phyloP scores from a whole-genome alignment of 2,888 invertebrate species.

The Serripes groenlandicus region DNA sequence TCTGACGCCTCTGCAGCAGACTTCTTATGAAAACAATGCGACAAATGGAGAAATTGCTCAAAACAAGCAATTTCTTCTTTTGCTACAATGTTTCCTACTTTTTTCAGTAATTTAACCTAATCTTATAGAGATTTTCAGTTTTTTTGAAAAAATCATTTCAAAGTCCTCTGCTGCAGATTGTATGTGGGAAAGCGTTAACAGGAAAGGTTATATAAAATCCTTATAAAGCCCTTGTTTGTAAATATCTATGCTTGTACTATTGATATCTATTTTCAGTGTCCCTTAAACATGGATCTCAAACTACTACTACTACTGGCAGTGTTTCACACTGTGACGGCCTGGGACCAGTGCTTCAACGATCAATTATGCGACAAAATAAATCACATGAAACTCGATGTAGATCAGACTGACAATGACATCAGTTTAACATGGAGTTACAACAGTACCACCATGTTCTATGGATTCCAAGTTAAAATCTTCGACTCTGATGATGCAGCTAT shows the following conservation, averaged over 20 bases:
- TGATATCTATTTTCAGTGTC: no score
- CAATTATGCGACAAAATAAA: neutral
- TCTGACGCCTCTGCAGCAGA: neutral
- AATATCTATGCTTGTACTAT: no score
- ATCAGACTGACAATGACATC: neutral
- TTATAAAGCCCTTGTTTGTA: no score
- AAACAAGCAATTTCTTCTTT: neutral
- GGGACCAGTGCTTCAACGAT: neutral
- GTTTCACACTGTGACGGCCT: neutral
- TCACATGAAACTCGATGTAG: neutral
- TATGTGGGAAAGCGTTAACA: no score
- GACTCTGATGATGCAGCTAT: conserved; percentile 4
- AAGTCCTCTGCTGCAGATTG: no score
- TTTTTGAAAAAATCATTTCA: no score
- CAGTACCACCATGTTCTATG: conserved; percentile 29
- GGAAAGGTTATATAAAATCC: no score
- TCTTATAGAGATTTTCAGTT: no score
- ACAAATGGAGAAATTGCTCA: neutral
- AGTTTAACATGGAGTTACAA: conserved; percentile 52
- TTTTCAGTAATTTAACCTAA: no score
- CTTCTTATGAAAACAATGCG: neutral
- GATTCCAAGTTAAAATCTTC: conserved; percentile 42
- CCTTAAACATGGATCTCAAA: no score
- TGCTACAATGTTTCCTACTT: neutral
- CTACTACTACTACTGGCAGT: no score